phyloP scores from a whole-genome alignment of 2,888 invertebrate genomes.

The Didymodactylos carnosus region DNA sequence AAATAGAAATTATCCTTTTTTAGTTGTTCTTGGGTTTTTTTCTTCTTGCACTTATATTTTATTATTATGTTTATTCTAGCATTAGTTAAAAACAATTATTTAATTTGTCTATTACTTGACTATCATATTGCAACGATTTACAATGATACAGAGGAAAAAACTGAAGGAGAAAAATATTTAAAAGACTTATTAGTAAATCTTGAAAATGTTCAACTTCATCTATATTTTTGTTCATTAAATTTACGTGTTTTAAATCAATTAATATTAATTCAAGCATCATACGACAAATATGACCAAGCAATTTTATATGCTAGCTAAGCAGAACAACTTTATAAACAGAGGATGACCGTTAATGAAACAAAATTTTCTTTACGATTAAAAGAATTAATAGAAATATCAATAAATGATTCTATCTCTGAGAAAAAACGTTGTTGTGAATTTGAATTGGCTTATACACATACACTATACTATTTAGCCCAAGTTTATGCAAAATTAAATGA shows the following conservation, averaged over 20 bases:
- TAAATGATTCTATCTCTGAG: no score
- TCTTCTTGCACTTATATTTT: no score
- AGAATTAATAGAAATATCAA: no score
- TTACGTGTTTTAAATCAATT: not conserved
- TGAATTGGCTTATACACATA: conserved; percentile 59
- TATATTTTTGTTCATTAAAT: not conserved
- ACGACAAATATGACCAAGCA: not conserved
- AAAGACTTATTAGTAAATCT: not conserved
- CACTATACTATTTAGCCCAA: conserved; percentile 70
- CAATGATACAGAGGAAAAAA: not conserved
- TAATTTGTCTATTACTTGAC: not conserved
- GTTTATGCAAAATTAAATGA: conserved; percentile 55
- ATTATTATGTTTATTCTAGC: not conserved
- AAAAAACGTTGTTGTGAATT: conserved; percentile 43
- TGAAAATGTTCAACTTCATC: not conserved
- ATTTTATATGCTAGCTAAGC: not conserved
- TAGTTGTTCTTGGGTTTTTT: no score
- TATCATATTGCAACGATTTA: not conserved
- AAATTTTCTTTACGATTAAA: no score
- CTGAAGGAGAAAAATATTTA: not conserved
- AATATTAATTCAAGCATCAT: not conserved
- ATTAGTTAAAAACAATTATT: not conserved
- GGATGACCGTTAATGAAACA: no score
- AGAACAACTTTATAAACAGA: not conserved
- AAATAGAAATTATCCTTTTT: no score